Evolutionary conservation across 2,888 invertebrate species (phyloP).

Genomic region (Pherbina coryleti): DNA sequence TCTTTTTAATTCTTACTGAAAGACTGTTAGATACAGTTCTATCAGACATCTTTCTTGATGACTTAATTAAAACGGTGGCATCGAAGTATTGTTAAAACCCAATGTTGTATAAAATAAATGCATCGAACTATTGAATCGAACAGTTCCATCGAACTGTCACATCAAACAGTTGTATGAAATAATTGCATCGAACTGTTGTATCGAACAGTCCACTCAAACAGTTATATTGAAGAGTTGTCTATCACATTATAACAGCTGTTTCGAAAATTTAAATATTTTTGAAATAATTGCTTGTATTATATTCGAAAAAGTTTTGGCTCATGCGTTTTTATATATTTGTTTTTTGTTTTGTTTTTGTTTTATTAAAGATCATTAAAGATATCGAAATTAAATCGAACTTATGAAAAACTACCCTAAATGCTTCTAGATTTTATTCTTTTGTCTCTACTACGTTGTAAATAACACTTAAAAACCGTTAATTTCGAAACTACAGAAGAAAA

Average conservation of each 20-base stretch:
- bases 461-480: neutral
- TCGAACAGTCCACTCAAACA: neutral
- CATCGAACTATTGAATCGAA: neutral
- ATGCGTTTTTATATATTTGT: too few species aligned
- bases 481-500: neutral
- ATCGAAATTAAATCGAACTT: neutral
- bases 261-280: neutral
- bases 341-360: neutral
- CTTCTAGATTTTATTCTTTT: neutral
- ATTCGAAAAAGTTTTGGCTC: too few species aligned
- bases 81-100: too few species aligned
- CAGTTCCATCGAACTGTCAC: neutral
- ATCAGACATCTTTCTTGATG: too few species aligned
- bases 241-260: neutral
- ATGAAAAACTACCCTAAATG: neutral
- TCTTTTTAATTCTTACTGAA: neutral
- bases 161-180: neutral
- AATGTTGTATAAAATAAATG: too few species aligned
- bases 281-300: too few species aligned
- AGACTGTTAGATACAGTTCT: neutral
- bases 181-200: neutral
- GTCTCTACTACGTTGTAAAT: neutral
- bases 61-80: too few species aligned
- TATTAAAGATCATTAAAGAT: neutral
- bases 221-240: neutral